phyloP scores from a whole-genome alignment of 1,140 invertebrate species.

The Gonatopus flavifemur region DNA sequence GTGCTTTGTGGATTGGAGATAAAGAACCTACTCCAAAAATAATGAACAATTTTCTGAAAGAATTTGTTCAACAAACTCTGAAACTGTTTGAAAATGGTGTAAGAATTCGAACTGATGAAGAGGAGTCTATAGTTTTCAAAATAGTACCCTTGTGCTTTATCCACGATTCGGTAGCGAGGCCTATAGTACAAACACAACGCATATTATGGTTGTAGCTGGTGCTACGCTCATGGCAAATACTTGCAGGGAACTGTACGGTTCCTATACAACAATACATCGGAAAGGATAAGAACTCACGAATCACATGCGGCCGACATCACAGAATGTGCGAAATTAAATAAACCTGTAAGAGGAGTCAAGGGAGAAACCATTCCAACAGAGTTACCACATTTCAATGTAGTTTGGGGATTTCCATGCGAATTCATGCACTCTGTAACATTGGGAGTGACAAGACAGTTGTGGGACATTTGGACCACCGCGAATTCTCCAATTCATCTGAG shows the following conservation, averaged over 20 bases:
- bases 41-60: conserved; percentile 19
- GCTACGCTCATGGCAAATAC: conserved; percentile 16
- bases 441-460: conserved; percentile 22
- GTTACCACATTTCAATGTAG: conserved; percentile 20
- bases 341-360: too few species aligned
- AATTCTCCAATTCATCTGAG: neutral
- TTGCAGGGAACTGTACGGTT: too few species aligned
- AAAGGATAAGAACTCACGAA: too few species aligned
- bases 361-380: too few species aligned
- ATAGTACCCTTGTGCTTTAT: neutral
- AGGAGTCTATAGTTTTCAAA: too few species aligned
- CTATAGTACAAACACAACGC: conserved; percentile 24
- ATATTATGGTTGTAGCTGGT: conserved; percentile 18
- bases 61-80: neutral
- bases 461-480: conserved; percentile 13
- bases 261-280: too few species aligned
- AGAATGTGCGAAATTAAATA: too few species aligned
- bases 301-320: too few species aligned
- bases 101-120: too few species aligned
- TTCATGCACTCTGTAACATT: conserved; percentile 26
- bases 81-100: neutral
- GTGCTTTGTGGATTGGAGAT: conserved; percentile 15
- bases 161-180: conserved; percentile 26
- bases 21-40: conserved; percentile 9
- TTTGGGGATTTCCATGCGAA: conserved; percentile 22